A percentile compares a stretch with the other conserved stretches of the same genome.
Conservation (phyloP, 2,888 invertebrate species). For the Scaptodrosophila latifasciaeformis region DNA sequence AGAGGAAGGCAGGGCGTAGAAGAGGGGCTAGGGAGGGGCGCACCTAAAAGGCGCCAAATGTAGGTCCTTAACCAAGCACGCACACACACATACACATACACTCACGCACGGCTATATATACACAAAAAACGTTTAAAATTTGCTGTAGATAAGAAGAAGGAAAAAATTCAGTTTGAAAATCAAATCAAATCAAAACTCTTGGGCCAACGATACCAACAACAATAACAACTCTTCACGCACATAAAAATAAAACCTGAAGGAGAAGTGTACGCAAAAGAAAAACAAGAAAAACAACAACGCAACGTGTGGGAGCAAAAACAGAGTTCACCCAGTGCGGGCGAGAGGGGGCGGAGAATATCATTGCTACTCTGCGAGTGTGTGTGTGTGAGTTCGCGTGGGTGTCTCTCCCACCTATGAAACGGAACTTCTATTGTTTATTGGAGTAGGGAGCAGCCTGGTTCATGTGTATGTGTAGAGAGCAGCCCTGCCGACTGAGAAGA, state of each 20-base stretch:
- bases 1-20: slow-evolving; percentile 11
- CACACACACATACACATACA: slow-evolving; percentile 5
- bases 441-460: slow-evolving; percentile 37
- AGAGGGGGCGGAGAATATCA: slow-evolving; percentile 2
- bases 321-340: slow-evolving; percentile 10
- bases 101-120: too few species aligned
- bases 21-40: slow-evolving; percentile 23
- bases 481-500: slow-evolving; percentile 26
- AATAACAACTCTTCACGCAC: slow-evolving; percentile 26
- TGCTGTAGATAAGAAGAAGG: slow-evolving; percentile 35
- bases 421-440: slow-evolving; percentile 56
- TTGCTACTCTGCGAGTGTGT: background rate
- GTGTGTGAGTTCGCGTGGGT: slow-evolving; percentile 18
- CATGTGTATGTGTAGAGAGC: too few species aligned
- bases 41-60: slow-evolving; percentile 41
- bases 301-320: slow-evolving; percentile 38
- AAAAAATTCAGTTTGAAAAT: slow-evolving; percentile 24
- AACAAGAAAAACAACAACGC: slow-evolving; percentile 48
- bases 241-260: slow-evolving; percentile 33
- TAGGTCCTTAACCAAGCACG: slow-evolving; percentile 34
- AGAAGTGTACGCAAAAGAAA: slow-evolving; percentile 35
- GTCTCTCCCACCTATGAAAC: slow-evolving; percentile 23
- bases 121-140: slow-evolving; percentile 18
- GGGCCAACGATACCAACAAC: too few species aligned
- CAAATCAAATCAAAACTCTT: slow-evolving; percentile 27